Percentiles rank a stretch among this genome's conserved stretches.
Evolutionary conservation across 2,888 invertebrate genomes (phyloP).

Genomic region (Drosophila basisetae): DNA sequence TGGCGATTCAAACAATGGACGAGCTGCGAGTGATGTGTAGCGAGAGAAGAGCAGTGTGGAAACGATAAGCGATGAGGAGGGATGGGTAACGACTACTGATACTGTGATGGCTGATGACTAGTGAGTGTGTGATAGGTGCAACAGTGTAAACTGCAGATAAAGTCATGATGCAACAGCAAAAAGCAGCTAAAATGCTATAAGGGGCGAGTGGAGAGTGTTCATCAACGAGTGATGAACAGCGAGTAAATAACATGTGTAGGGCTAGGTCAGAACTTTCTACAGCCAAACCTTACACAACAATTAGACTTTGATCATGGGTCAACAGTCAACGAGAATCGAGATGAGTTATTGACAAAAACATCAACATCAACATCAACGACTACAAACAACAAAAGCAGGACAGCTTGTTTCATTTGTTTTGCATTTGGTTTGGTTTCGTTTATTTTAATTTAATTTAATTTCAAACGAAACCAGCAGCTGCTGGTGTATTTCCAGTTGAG

Average conservation of each 20-base stretch:
- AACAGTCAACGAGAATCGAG: not conserved
- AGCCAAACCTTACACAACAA: not conserved
- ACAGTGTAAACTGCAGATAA: not conserved
- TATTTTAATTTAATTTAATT: constrained; percentile 72
- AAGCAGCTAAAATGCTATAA: not conserved
- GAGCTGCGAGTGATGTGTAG: constrained; percentile 16
- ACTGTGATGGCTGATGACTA: not conserved
- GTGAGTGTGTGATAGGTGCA: not conserved
- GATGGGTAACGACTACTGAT: not conserved
- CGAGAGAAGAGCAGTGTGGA: constrained; percentile 1
- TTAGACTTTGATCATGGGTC: not conserved
- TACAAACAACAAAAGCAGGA: constrained; percentile 17
- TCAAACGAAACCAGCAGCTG: constrained; percentile 15
- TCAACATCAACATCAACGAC: not conserved
- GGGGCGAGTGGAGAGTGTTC: not conserved
- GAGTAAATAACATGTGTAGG: not conserved
- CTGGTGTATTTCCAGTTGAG: constrained; percentile 2
- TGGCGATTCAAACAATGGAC: constrained; percentile 31
- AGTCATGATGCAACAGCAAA: not conserved
- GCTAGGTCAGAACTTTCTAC: not conserved
- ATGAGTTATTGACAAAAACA: not conserved
- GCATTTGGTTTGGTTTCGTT: constrained; percentile 43
- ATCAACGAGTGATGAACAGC: not conserved
- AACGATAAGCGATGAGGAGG: not conserved
- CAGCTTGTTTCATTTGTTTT: constrained; percentile 47